Conservation (phyloP, 1,140 invertebrate genomes). For the Drosophila subpulchrella region DNA sequence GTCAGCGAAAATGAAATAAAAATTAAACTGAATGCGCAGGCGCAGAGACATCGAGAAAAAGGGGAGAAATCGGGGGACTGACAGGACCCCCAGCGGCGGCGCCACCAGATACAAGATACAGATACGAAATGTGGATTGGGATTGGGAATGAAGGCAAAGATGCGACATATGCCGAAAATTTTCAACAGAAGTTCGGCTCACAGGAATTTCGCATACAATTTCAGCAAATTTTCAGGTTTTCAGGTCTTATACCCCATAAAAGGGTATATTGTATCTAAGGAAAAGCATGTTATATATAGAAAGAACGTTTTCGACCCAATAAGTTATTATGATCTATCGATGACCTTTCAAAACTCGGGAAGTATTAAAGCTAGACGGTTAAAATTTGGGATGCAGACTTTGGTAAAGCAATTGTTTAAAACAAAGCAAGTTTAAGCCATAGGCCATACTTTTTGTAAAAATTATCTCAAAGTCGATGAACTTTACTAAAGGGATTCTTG, state of each 20-base stretch:
- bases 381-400: too few species aligned
- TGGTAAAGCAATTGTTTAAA: too few species aligned
- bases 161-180: slow-evolving; percentile 80
- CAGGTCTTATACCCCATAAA: background rate
- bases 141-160: slow-evolving; percentile 44
- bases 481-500: too few species aligned
- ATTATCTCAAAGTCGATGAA: background rate
- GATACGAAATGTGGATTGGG: slow-evolving; percentile 61
- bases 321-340: too few species aligned
- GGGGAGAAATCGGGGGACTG: slow-evolving; percentile 20
- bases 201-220: slow-evolving; percentile 73
- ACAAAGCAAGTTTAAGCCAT: too few species aligned
- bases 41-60: slow-evolving; percentile 33
- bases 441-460: background rate
- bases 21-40: slow-evolving; percentile 79
- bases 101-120: slow-evolving; percentile 80
- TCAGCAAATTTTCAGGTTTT: slow-evolving; percentile 30
- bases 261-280: background rate
- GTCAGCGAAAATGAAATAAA: slow-evolving; percentile 76
- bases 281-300: background rate
- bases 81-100: slow-evolving; percentile 80
- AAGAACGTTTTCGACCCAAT: background rate
- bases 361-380: too few species aligned
- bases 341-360: too few species aligned
- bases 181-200: slow-evolving; percentile 69